phyloP scores from a whole-genome alignment of 2,888 invertebrate species.

The Pristionchus mayeri region DNA sequence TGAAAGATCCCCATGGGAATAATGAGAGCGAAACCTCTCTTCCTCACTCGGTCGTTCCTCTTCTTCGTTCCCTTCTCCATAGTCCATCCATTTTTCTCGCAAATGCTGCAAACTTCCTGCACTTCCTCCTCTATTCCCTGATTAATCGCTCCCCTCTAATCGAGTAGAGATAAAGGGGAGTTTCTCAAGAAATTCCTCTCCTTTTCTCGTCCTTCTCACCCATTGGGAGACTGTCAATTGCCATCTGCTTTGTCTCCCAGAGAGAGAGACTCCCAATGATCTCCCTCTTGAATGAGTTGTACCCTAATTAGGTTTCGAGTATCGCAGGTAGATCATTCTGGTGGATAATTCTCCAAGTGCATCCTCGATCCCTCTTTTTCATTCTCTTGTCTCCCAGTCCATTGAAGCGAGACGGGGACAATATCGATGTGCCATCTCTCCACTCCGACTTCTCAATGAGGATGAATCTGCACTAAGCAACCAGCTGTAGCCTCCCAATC shows the following conservation, averaged over 20 bases:
- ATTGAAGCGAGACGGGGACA: background rate
- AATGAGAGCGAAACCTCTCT: background rate
- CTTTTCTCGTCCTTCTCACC: background rate
- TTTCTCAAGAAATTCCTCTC: no score
- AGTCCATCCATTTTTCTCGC: background rate
- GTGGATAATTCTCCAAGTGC: no score
- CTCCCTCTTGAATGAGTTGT: background rate
- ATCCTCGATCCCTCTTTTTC: background rate
- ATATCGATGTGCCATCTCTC: constrained; percentile 16
- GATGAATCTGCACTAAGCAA: constrained; percentile 11
- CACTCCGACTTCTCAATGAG: constrained; percentile 23
- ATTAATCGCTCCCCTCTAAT: background rate
- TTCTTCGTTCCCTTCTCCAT: background rate
- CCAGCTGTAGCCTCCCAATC: constrained; percentile 8
- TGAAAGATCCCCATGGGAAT: background rate
- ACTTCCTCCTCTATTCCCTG: background rate
- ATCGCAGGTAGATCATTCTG: background rate
- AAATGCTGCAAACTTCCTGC: background rate
- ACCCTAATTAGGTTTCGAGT: background rate
- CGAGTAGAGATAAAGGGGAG: no score
- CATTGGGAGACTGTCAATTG: background rate
- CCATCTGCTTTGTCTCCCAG: no score
- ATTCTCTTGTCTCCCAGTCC: background rate
- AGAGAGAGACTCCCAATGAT: background rate
- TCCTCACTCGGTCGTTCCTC: background rate